Evolutionary conservation across 2,888 invertebrate species (phyloP).

Genomic region (Brenthis ino): DNA sequence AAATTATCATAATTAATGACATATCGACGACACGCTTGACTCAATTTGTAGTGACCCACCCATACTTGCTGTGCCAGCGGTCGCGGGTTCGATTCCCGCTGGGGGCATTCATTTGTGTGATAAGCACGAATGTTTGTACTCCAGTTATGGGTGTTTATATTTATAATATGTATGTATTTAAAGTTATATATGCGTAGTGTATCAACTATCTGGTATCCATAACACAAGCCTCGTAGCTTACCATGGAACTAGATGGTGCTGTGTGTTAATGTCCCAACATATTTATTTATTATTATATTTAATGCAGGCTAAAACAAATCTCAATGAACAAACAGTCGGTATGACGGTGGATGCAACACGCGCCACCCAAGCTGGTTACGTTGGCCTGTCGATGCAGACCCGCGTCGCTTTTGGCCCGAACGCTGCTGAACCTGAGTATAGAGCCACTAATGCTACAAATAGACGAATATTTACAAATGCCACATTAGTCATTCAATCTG

Average conservation of each 20-base stretch:
- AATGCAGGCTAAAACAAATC: conserved; percentile 67
- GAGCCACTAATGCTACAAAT: conserved; percentile 86
- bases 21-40: not conserved
- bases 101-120: too few species aligned
- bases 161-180: too few species aligned
- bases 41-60: too few species aligned
- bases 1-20: not conserved
- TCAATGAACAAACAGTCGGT: conserved; percentile 89
- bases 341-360: conserved; percentile 88
- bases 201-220: too few species aligned
- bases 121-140: too few species aligned
- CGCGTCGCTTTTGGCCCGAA: conserved; percentile 94
- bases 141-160: too few species aligned
- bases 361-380: conserved; percentile 86
- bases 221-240: too few species aligned
- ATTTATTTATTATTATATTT: conserved; percentile 1
- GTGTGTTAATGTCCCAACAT: too few species aligned
- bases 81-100: not conserved
- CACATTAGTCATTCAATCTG: conserved; percentile 95
- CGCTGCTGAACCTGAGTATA: conserved; percentile 94
- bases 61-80: too few species aligned
- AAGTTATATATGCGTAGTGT: too few species aligned
- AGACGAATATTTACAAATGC: conserved; percentile 87
- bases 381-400: conserved; percentile 91
- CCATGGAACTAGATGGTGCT: too few species aligned